Evolutionary conservation across 2,113 vertebrate species (phyloP), one percentile per base, ranked within the genome.

Genomic region (Pteruthius melanotis): DNA sequence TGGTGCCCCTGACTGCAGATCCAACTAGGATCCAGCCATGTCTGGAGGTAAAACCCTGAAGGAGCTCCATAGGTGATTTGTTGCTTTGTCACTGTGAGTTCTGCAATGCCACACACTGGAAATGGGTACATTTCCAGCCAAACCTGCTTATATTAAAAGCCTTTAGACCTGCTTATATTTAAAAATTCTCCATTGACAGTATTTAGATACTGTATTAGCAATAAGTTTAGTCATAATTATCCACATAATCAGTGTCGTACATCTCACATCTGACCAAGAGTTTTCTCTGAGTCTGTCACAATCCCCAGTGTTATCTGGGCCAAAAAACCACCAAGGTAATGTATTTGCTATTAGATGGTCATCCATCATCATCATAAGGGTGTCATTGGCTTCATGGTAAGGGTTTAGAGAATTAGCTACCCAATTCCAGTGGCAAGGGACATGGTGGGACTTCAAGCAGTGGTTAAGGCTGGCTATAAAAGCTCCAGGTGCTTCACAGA

Each of bases 401-500:
- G 99, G 99, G 88, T 99, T 99, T 35, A 99, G 97, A 7, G 99
- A 99, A 94, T 99, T 99, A 30, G 99, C 99, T 2, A 98, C 98
- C 99, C 99, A 99, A 79, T 83, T 98, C 99, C 99, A 99, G 57
- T 98, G 98, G 6, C 99, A 99, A 15, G 94, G 96, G 31, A 98
- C 90, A 7, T 49, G 90, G 56, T 97, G 98, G 30, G 98, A 98
- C 92, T 98, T 99, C 71, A 99, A 92, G 87, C 98, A 99, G 95
- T 99, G 99, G 89, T 99, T 99, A 35, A 99, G 98, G 82, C 99
- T 99, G 42, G 98, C 97, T 87, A 99, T 98, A 89, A 99, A 99
- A 40, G 99, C 99, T 15, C 99, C 99, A 1, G 99, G 99, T 28
- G 99, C 99, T 95, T 99, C 99, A 63, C 99, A 99, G 53, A 99